Base-by-base conservation (phyloP, 2,113 vertebrate genomes). In the Raja brachyura region DNA sequence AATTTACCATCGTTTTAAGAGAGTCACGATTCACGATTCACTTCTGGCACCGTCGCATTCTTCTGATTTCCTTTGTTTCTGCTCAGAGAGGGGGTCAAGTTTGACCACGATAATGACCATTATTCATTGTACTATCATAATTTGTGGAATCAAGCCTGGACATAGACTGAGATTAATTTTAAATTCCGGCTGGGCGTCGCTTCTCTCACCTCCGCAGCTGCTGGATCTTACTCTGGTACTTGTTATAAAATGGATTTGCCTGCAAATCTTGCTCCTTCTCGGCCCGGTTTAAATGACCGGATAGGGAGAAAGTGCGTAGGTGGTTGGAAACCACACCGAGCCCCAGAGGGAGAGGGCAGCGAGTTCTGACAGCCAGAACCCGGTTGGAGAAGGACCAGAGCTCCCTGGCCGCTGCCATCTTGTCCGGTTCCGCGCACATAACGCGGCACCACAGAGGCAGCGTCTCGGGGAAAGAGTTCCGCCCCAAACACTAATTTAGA, bases 171-270 rank as follows among this genome's bases (percentile, higher is more conserved):
- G 28, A 66, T 66, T 25, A 5, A 66, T 66, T 1, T 10, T 33
- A 68, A 70, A 70, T n/a, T 28, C 5, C 9, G 33, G n/a, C 13
- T 73, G 3, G 14, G 3, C 56, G 28, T 11, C n/a, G 0, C 61
- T 54, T 0, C 93, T 73, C 94, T 94, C 94, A 99, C 98, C 98
- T 98, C 95, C 97, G 97, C 93, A 99, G 96, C 93, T 96, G 96
- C 95, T 96, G 96, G 94, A 99, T 98, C 96, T 98, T 98, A 93
- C 97, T 97, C 54, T 96, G 96, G 96, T 99, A 99, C 94, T 98
- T 98, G 94, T 68, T 95, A 93, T 96, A 99, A 95, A 95, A 98
- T 2, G 97, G 98, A 76, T 99, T 99, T 39, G 97, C 96, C 93
- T 98, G 97, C 93, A 98, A 93, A 2, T 96, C 96, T 93, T 93